A percentile compares a stretch with the other conserved stretches of the same genome.
Conservation (phyloP, 2,888 invertebrate species). For the Poecilus cupreus region DNA sequence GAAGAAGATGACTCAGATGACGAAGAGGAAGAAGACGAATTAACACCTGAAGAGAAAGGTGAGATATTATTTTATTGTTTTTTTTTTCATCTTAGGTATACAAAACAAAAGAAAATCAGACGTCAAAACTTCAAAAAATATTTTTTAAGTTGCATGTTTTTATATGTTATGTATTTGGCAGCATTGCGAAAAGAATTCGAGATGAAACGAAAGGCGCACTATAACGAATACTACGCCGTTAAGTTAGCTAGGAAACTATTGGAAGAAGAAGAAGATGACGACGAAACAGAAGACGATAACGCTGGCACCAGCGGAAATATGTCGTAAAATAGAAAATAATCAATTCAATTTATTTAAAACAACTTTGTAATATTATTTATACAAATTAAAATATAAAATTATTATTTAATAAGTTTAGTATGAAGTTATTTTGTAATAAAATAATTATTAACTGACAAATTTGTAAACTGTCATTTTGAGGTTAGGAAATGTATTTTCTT, state of each 20-base stretch:
- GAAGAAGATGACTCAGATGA: slow-evolving; percentile 69
- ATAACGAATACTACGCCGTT: slow-evolving; percentile 97
- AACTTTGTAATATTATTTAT: neutral
- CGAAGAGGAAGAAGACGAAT: slow-evolving; percentile 67
- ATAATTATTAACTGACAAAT: neutral
- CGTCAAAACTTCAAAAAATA: neutral
- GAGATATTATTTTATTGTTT: too few relatives aligned
- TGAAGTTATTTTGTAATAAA: neutral
- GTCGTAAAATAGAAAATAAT: neutral
- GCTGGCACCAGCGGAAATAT: neutral
- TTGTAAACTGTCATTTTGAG: neutral
- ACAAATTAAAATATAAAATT: neutral
- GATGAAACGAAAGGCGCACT: slow-evolving; percentile 95
- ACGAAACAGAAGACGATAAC: slow-evolving; percentile 69
- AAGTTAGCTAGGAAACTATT: slow-evolving; percentile 93
- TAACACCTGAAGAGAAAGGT: slow-evolving; percentile 74
- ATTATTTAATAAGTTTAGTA: neutral
- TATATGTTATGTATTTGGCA: slow-evolving; percentile 66
- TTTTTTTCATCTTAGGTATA: neutral
- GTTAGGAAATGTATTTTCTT: neutral
- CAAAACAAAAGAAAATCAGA: neutral
- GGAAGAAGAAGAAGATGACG: slow-evolving; percentile 92
- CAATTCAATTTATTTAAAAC: neutral
- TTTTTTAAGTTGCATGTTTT: neutral
- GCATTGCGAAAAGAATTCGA: slow-evolving; percentile 89